Conservation (phyloP, 2,113 vertebrate species). For the Callithrix jacchus region DNA sequence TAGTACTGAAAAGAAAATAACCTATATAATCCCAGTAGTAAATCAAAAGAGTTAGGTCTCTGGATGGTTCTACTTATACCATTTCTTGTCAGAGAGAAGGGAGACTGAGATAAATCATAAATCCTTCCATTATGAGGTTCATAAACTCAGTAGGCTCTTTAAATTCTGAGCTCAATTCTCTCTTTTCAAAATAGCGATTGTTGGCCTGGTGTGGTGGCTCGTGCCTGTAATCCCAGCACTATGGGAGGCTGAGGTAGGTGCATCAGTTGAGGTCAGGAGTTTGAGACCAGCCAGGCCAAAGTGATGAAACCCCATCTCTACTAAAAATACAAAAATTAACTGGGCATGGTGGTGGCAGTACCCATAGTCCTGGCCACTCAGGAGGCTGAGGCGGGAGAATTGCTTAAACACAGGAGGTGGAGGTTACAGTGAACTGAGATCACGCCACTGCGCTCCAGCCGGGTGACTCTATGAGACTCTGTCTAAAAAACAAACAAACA, state of each 20-base stretch:
- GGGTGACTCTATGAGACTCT: background rate
- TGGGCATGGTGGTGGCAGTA: rapidly evolving
- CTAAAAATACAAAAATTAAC: background rate
- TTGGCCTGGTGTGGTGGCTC: background rate
- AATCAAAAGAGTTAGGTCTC: background rate
- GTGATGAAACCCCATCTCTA: rapidly evolving
- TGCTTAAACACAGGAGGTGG: background rate
- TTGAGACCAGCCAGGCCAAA: background rate
- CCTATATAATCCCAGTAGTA: background rate
- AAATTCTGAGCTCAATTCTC: background rate
- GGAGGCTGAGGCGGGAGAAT: background rate
- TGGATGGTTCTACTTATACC: background rate
- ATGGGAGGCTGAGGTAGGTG: background rate
- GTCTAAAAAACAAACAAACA: background rate
- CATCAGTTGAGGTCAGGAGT: background rate
- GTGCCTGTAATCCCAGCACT: background rate
- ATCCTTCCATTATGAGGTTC: background rate
- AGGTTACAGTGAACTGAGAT: background rate
- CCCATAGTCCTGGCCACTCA: background rate
- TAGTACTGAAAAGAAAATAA: background rate
- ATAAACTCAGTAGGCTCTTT: background rate
- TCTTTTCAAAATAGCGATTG: background rate
- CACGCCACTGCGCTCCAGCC: background rate
- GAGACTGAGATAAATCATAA: background rate
- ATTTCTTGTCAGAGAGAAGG: background rate